phyloP scores from a whole-genome alignment of 1,140 invertebrate species.

The Limonius californicus region DNA sequence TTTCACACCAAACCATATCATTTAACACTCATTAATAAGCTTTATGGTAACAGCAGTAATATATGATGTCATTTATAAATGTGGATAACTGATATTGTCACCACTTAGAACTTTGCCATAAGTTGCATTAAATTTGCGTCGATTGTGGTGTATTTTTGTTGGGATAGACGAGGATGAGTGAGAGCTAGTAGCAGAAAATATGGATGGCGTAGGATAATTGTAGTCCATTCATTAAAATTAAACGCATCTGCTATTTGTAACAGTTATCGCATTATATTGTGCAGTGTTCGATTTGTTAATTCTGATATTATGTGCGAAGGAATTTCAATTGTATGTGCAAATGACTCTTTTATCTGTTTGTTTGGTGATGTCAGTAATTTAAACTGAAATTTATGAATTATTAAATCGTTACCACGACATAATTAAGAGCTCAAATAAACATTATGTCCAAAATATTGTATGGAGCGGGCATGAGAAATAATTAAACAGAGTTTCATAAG shows the following conservation, averaged over 20 bases:
- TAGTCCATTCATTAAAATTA: neutral
- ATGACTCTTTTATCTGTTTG: too few relatives aligned
- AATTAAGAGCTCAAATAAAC: too few relatives aligned
- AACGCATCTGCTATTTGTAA: neutral
- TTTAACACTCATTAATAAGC: conserved; percentile 17
- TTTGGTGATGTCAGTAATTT: too few relatives aligned
- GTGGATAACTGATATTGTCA: conserved; percentile 16
- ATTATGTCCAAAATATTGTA: too few relatives aligned
- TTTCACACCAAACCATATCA: conserved; percentile 4
- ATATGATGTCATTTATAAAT: conserved; percentile 19
- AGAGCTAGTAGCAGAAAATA: neutral
- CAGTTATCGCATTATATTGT: neutral
- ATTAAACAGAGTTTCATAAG: too few relatives aligned
- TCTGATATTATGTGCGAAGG: too few relatives aligned
- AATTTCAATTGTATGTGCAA: too few relatives aligned
- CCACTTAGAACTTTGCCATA: conserved; percentile 2
- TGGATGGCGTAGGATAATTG: neutral
- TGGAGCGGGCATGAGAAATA: too few relatives aligned
- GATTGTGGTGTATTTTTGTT: conserved; percentile 5
- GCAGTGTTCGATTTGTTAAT: neutral
- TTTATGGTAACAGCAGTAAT: conserved; percentile 14
- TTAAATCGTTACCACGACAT: too few relatives aligned
- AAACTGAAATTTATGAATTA: too few relatives aligned
- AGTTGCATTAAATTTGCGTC: neutral
- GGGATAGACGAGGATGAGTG: neutral